Base-by-base conservation (phyloP, 2,888 invertebrate genomes). In the Epiblema foenella region DNA sequence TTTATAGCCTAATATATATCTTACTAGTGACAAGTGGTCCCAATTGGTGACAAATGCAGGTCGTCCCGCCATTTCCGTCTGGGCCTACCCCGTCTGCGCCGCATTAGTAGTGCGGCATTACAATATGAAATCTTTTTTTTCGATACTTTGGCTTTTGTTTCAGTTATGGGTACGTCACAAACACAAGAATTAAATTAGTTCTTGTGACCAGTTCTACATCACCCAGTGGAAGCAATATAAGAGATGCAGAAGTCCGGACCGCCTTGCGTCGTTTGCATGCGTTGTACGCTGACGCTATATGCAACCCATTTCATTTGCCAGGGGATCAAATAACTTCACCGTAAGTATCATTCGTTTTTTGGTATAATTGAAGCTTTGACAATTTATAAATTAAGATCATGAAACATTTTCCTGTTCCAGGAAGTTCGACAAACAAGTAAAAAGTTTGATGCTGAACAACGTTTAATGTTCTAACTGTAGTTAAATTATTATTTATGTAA, bases 81-180 rank as follows among this genome's bases (percentile, higher is more conserved):
- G n/a, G n/a, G n/a, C n/a, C n/a, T n/a, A n/a, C n/a, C n/a, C n/a
- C n/a, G n/a, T n/a, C n/a, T n/a, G n/a, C n/a, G n/a, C n/a, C n/a
- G n/a, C n/a, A n/a, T n/a, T n/a, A n/a, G n/a, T n/a, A n/a, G n/a
- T n/a, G n/a, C n/a, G n/a, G n/a, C n/a, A n/a, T n/a, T n/a, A n/a
- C n/a, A n/a, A 24, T 24, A 24, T 24, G 24, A 24, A 24, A 1
- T 4, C 24, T 64, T 39, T 51, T 10, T 29, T 77, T 52, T n/a
- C 17, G 3, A 52, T 42, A 7, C 49, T 29, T 42, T 51, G 15
- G 64, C 33, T 66, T 70, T 52, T 60, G 33, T 68, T 94, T 64
- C 78, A 98, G 97, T 79, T 98, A 97, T 92, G 99, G 99, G 0
- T 99, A 98, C 90, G 98, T 98, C 10, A 99, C 99, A n/a, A 99